Evolutionary conservation across 2,888 invertebrate species (phyloP).

Genomic region (Nephrotoma appendiculata): DNA sequence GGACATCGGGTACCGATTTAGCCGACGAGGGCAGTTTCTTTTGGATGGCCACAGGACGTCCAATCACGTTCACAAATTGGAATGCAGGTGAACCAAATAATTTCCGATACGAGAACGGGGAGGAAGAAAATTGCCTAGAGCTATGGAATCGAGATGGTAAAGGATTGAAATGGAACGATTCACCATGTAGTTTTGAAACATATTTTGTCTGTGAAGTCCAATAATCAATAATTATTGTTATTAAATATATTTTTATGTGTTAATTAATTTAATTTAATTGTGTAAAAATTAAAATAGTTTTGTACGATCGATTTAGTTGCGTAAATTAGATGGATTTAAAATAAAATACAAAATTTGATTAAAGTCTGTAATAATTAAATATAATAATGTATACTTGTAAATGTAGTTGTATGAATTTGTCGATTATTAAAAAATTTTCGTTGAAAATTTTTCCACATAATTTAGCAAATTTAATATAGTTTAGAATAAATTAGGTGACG

Average conservation of each 20-base stretch:
- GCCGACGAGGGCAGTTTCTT: slow-evolving; percentile 85
- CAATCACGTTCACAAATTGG: slow-evolving; percentile 84
- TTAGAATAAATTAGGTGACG: background rate
- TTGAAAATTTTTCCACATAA: too few relatives aligned
- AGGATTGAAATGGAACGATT: slow-evolving; percentile 87
- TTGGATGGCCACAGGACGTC: slow-evolving; percentile 85
- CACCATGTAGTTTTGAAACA: slow-evolving; percentile 85
- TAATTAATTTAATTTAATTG: background rate
- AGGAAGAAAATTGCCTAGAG: slow-evolving; percentile 84
- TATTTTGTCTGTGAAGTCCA: slow-evolving; percentile 82
- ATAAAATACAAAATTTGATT: background rate
- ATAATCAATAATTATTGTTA: background rate
- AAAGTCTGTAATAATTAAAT: background rate
- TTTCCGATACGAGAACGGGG: slow-evolving; percentile 78
- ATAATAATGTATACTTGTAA: background rate
- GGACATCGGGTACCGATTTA: slow-evolving; percentile 84
- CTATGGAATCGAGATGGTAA: slow-evolving; percentile 83
- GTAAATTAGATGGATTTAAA: background rate
- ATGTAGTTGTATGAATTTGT: background rate
- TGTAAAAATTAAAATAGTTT: background rate
- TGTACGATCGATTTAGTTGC: background rate
- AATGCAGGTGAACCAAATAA: slow-evolving; percentile 90
- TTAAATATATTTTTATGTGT: background rate
- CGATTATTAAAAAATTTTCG: background rate
- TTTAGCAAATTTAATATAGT: background rate